Base-by-base conservation (phyloP, 2,888 invertebrate genomes). In the Spatulosminthurus flaviceps region DNA sequence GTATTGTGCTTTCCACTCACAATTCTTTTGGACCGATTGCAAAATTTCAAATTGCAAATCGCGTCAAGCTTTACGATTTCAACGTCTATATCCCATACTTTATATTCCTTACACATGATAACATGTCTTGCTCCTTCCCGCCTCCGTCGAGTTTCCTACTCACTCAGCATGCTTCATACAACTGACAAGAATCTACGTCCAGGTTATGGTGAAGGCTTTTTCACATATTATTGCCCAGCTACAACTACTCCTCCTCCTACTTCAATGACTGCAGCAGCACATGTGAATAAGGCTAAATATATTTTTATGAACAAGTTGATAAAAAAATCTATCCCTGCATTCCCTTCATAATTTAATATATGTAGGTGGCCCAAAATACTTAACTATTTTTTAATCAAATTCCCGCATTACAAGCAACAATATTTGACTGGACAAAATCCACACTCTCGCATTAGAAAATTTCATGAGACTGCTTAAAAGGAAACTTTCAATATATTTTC, bases 21-120 rank as follows among this genome's bases (percentile, higher is more conserved):
- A 41, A 51, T 4, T 51, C 51, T 51, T 51, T 51, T 64, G 60
- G 75, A 64, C 71, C 71, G 42, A 64, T 75, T 73, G 74, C 51
- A 74, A 51, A 74, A 74, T 74, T 74, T 74, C 41, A 75, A 75
- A 75, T 75, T 41, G 75, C 66, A 75, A 75, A 75, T 75, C 64
- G 64, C 41, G 75, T 75, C 75, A 75, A 64, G 60, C n/a, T 60
- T 75, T 75, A 64, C 75, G 64, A 75, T 75, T 64, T 75, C 34
- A 75, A 64, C 64, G 28, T 42, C 22, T 61, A 28, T 66, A 60
- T 64, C 24, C 43, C n/a, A 19, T 34, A 75, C 34, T 75, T 41
- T 60, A 64, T 75, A 75, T 75, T 75, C 75, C 41, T 42, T 28
- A 41, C 75, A 75, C 75, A 75, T 29, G 29, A 21, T 16, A 34